Percentiles rank a stretch among this genome's conserved stretches.
These are phyloP conservation scores for Eueides isabella DNA, from an alignment of 1,140 invertebrate species.

Conservation along the genomic window DNA sequence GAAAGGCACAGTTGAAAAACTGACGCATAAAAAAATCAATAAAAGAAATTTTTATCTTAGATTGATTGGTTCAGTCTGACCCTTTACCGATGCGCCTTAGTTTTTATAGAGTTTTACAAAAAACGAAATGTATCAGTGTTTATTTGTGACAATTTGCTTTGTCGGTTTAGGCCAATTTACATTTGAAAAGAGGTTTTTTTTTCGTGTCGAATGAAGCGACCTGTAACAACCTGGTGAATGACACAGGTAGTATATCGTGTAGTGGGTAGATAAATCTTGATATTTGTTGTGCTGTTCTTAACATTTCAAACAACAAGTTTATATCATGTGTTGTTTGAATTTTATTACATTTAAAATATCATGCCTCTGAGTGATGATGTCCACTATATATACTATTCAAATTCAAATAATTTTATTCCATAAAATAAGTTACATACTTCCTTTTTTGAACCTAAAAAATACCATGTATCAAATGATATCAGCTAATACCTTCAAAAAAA, in stretches of 20 bases:
- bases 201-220: conserved; percentile 65
- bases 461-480: too few relatives aligned
- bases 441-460: too few relatives aligned
- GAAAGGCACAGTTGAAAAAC: conserved; percentile 55
- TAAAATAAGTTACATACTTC: too few relatives aligned
- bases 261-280: conserved; percentile 56
- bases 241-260: conserved; percentile 66
- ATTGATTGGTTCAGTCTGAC: conserved; percentile 79
- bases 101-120: conserved; percentile 77
- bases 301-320: neutral
- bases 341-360: neutral
- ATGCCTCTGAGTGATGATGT: neutral
- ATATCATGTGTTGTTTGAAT: too few relatives aligned
- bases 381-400: too few relatives aligned
- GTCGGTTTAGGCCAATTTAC: conserved; percentile 79
- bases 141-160: conserved; percentile 83
- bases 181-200: conserved; percentile 77
- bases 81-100: conserved; percentile 71
- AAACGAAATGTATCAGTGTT: conserved; percentile 78
- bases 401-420: too few relatives aligned
- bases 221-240: conserved; percentile 78
- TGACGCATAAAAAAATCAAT: conserved; percentile 66
- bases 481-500: too few relatives aligned
- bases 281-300: conserved; percentile 29
- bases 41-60: conserved; percentile 78